phyloP scores from a whole-genome alignment of 2,113 vertebrate species.

The Capra hircus region DNA sequence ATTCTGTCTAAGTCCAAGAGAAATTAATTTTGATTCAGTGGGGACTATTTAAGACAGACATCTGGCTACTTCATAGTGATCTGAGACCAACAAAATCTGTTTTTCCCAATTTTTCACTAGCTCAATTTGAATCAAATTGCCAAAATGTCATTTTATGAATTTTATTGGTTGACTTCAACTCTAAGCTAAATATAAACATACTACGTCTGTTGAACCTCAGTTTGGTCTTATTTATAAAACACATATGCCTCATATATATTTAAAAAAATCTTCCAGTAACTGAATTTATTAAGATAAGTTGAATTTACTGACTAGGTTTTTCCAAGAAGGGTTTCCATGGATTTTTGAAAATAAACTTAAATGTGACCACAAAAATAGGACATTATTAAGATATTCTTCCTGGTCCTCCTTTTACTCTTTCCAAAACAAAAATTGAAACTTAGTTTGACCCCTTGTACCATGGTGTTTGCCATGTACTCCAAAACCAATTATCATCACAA shows the following conservation, averaged over 20 bases:
- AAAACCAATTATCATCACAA: conserved; percentile 42
- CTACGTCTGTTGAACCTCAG: not conserved
- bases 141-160: not conserved
- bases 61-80: not conserved
- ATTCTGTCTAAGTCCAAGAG: conserved; percentile 11
- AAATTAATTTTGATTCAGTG: conserved; percentile 31
- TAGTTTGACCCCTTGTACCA: conserved; percentile 43
- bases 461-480: conserved; percentile 34
- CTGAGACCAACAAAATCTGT: not conserved
- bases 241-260: not conserved
- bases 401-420: conserved; percentile 27
- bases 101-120: conserved; percentile 17
- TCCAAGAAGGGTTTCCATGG: conserved; percentile 35
- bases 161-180: not conserved
- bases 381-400: conserved; percentile 29
- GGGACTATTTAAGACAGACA: not conserved
- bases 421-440: conserved; percentile 65
- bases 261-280: not conserved
- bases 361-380: conserved; percentile 21
- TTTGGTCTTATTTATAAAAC: not conserved
- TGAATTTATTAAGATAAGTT: conserved; percentile 9
- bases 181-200: not conserved
- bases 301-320: conserved; percentile 24
- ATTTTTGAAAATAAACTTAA: conserved; percentile 51
- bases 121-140: not conserved